Evolutionary conservation across 2,797 vertebrate species (phyloP).

Genomic region (Anniella stebbinsi): DNA sequence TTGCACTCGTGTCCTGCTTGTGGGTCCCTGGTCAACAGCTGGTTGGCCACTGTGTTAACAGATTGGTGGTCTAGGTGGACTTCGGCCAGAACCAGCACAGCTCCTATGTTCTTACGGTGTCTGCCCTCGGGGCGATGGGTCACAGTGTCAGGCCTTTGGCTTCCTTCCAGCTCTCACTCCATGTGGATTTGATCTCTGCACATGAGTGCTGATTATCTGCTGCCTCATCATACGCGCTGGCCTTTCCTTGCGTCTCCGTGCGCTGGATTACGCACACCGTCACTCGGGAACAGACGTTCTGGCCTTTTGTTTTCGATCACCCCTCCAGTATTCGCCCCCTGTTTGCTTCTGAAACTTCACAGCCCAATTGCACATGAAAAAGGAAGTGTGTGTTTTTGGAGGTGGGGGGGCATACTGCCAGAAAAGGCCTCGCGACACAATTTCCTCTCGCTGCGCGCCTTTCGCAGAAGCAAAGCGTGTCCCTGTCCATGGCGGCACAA

Average conservation of each 20-base stretch:
- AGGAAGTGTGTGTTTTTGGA: neutral
- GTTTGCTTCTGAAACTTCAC: neutral
- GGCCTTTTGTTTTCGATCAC: neutral
- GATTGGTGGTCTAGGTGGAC: too few relatives aligned
- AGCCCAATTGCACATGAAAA: neutral
- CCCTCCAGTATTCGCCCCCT: neutral
- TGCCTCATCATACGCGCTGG: neutral
- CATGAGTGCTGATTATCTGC: neutral
- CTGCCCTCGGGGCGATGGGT: too few relatives aligned
- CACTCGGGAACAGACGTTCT: neutral
- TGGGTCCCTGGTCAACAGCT: too few relatives aligned
- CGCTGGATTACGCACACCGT: too few relatives aligned
- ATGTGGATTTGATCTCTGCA: neutral
- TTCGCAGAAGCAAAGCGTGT: neutral
- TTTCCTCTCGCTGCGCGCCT: neutral
- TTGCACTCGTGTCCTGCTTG: too few relatives aligned
- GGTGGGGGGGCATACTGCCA: accelerated
- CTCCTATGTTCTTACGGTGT: too few relatives aligned
- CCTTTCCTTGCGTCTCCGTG: neutral
- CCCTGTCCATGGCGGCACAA: too few relatives aligned
- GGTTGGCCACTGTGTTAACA: too few relatives aligned
- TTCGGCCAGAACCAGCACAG: too few relatives aligned
- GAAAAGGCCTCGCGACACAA: neutral
- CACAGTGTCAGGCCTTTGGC: neutral
- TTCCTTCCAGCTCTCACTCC: neutral